Conservation (phyloP, 2,888 invertebrate species). For the Heteropelma amictum region DNA sequence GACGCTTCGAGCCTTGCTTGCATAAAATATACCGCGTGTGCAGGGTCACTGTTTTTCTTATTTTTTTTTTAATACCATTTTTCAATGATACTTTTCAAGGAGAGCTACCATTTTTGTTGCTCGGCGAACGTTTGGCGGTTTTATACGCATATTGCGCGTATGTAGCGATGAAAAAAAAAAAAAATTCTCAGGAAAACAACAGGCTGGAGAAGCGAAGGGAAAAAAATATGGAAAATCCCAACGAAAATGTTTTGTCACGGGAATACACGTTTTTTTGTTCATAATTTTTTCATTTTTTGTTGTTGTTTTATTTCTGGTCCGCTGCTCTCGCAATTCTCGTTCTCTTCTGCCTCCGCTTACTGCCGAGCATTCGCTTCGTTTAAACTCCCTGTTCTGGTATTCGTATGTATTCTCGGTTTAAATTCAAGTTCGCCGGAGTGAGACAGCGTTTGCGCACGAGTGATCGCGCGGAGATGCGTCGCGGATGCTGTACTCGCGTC, state of each 20-base stretch:
- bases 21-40: too few species aligned
- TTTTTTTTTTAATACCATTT: too few species aligned
- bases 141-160: too few species aligned
- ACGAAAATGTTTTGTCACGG: background rate
- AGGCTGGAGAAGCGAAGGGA: background rate
- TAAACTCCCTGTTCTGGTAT: constrained; percentile 28
- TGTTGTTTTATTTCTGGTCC: constrained; percentile 19
- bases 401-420: constrained; percentile 21
- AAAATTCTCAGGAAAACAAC: background rate
- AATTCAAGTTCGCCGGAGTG: constrained; percentile 52
- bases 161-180: background rate
- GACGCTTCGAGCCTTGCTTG: too few species aligned
- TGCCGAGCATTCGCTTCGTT: constrained; percentile 30
- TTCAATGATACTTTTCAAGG: too few species aligned
- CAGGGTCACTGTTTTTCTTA: too few species aligned
- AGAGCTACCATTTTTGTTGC: too few species aligned
- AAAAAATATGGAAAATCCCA: background rate
- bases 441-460: constrained; percentile 38
- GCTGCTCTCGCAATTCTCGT: constrained; percentile 25
- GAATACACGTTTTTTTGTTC: background rate
- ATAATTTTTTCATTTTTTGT: background rate
- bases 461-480: constrained; percentile 17
- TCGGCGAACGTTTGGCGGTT: too few species aligned
- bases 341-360: constrained; percentile 7
- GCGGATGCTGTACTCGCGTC: constrained; percentile 6